Evolutionary conservation across 2,888 invertebrate species (phyloP), one percentile per base, ranked within the genome.

Genomic region (Limnephilus auricula): DNA sequence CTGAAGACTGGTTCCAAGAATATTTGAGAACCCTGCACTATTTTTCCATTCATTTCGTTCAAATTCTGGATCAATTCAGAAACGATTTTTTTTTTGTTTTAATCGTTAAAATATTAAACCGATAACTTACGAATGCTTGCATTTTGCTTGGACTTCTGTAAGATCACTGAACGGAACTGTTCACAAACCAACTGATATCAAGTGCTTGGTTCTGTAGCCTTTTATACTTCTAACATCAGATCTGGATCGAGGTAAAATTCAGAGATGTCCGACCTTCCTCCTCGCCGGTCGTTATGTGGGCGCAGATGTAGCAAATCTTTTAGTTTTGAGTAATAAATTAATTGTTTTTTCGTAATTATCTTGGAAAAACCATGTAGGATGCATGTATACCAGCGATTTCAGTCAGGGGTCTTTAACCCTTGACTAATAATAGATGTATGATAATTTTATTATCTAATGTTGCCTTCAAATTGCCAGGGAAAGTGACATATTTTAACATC

Each of bases 41-140:
- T 65, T 65, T 65, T 65, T 25, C 9, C 0, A 25, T 9, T n/a
- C 65, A 9, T 25, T 65, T 65, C 65, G 25, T 65, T 65, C 65
- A 9, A n/a, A 65, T 25, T 65, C 18, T n/a, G 65, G n/a, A 65
- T 65, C 25, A 25, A 65, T 65, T 65, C 50, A 18, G 3, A 25
- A 65, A 65, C 25, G 9, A 6, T 2, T 6, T 25, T 65, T 25
- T 65, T 65, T 18, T 25, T 65, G 2, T 18, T 50, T 25, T 18
- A 65, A 65, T 25, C 18, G 4, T 50, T 50, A 18, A 18, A 18
- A 50, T 25, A 65, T 65, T 9, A 31, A 32, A n/a, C n/a, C 45
- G 25, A 10, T 65, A 32, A 15, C 92, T 92, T 91, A 92, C 92
- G 88, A 92, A 80, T 37, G 92, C 91, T 45, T 90, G 89, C 92